Evolutionary conservation across 2,113 vertebrate species (phyloP).

Genomic region (Dromaius novaehollandiae): DNA sequence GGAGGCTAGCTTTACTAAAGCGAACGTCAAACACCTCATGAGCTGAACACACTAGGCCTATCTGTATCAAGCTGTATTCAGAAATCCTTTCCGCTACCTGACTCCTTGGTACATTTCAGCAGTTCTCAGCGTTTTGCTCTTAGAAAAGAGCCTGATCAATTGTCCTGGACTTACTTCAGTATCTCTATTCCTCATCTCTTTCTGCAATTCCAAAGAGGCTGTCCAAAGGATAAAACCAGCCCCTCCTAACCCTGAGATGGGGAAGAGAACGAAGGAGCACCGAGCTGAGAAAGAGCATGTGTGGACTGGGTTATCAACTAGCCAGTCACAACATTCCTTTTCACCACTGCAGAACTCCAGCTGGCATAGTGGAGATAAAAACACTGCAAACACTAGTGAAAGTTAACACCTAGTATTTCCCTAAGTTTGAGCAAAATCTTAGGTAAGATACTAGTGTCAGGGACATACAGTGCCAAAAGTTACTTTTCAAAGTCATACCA

Average conservation of each 20-base stretch:
- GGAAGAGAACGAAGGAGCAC: not conserved
- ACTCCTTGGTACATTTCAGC: not conserved
- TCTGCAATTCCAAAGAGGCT: too few relatives aligned
- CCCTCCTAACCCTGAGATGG: not conserved
- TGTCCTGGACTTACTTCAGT: not conserved
- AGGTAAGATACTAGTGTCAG: too few relatives aligned
- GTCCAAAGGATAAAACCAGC: not conserved
- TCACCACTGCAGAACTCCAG: not conserved
- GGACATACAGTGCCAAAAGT: not conserved
- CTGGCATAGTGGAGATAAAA: not conserved
- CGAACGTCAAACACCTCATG: not conserved
- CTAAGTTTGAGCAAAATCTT: not conserved
- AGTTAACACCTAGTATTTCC: not conserved
- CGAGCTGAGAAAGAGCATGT: not conserved
- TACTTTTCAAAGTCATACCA: not conserved
- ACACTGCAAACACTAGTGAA: not conserved
- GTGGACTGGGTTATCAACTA: not conserved
- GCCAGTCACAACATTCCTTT: not conserved
- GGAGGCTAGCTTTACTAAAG: not conserved
- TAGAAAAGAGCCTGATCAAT: not conserved
- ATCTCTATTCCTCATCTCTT: not conserved
- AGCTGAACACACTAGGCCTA: too few relatives aligned
- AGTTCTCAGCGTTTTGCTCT: not conserved
- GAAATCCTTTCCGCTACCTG: not conserved
- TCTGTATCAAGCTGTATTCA: not conserved